Conservation (phyloP, 2,113 vertebrate genomes). For the Pygoscelis antarcticus region DNA sequence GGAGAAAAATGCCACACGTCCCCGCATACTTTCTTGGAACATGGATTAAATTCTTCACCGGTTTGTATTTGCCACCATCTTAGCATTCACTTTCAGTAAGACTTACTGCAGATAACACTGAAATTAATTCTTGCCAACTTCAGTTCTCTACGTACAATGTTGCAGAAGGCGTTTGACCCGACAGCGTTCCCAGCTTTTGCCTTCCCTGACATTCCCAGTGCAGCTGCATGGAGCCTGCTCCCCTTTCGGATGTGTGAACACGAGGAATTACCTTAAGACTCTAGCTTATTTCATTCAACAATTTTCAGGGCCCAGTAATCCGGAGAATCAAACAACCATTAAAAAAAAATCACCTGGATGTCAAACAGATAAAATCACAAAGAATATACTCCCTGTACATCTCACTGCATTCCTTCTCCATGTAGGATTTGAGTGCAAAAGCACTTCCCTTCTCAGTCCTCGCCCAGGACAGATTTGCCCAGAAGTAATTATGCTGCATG, state of each 20-base stretch:
- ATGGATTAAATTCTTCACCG: not conserved
- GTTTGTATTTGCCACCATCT: not conserved
- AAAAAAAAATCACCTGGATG: too few relatives aligned
- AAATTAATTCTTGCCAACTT: too few relatives aligned
- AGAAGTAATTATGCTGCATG: accelerated
- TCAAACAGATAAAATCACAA: not conserved
- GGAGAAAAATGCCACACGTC: accelerated
- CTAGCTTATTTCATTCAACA: not conserved
- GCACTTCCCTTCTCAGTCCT: not conserved
- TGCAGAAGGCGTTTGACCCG: too few relatives aligned
- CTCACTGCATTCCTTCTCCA: not conserved
- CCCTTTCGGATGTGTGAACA: accelerated
- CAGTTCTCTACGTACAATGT: not conserved
- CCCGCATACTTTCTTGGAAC: not conserved
- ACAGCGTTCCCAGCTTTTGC: not conserved
- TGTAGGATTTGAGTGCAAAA: not conserved
- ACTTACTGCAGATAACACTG: not conserved
- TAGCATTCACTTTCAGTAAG: not conserved
- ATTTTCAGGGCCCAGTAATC: not conserved
- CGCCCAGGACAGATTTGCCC: too few relatives aligned
- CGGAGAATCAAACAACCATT: not conserved
- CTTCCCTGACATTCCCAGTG: not conserved
- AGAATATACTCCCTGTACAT: accelerated
- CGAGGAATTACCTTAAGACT: not conserved
- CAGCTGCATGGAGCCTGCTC: not conserved